These are phyloP conservation scores for Emydocephalus ijimae DNA, from an alignment of 2,113 vertebrate species.

Conservation along the genomic window DNA sequence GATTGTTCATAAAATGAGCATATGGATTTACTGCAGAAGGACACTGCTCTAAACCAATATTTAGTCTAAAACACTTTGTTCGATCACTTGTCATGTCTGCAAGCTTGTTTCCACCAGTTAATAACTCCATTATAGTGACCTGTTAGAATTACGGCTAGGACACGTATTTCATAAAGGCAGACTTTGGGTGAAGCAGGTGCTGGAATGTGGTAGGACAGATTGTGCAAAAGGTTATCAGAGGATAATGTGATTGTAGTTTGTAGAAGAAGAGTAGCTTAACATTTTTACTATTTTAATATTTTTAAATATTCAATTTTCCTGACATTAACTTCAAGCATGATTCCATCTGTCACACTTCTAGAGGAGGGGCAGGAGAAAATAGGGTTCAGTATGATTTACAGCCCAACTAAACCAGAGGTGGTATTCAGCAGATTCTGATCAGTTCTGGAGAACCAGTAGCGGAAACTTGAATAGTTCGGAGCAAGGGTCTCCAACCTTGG, in stretches of 20 bases:
- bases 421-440: no score
- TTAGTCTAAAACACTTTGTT: slow-evolving; percentile 31
- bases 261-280: background rate
- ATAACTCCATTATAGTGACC: background rate
- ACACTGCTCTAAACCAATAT: slow-evolving; percentile 33
- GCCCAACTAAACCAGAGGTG: background rate
- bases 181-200: background rate
- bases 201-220: background rate
- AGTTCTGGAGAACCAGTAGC: no score
- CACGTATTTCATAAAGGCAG: background rate
- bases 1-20: slow-evolving; percentile 18
- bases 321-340: no score
- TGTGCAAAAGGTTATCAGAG: background rate
- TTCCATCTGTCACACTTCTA: no score
- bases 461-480: no score
- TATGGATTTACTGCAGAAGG: slow-evolving; percentile 17
- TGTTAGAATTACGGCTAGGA: background rate
- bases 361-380: background rate
- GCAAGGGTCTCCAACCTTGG: no score
- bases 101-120: slow-evolving; percentile 16
- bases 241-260: background rate
- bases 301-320: background rate
- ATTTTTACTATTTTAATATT: background rate
- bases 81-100: background rate
- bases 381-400: background rate